Evolutionary conservation across 1,140 invertebrate genomes (phyloP), one percentile per base, ranked within the genome.

Genomic region (Heliconius congener): DNA sequence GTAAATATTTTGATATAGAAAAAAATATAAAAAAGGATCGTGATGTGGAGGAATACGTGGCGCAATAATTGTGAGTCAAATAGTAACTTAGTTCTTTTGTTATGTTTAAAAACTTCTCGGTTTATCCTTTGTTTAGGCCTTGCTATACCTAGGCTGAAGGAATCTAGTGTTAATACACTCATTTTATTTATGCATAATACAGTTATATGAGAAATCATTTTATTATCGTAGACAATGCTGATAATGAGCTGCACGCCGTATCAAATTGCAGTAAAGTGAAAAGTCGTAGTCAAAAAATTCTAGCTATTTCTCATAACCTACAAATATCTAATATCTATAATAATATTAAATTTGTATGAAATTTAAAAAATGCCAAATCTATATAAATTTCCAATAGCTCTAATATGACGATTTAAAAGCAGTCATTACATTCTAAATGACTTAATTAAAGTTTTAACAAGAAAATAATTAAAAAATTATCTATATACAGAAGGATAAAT

Each of bases 1-100:
- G 70, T 77, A 66, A 66, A 66, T 66, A 66, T 66, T 66, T 66
- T 66, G 9, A 60, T 60, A 23, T 60, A n/a, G n/a, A 19, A 18
- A 52, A 57, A 23, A 23, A 9, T 37, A 23, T 57, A 0, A 8
- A 16, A 5, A 66, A 30, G 23, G 30, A 66, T 27, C 4, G 23
- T 18, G 11, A 66, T 30, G 13, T 30, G 27, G 23, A 66, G 60
- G 9, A 27, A n/a, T 27, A 30, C 60, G 0, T 0, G 60, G 50
- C 8, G 8, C 50, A 4, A 66, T 16, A 66, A 66, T 66, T 66
- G 60, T 66, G n/a, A 27, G n/a, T 23, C 8, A 23, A 57, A 23
- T n/a, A 8, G 19, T 8, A 23, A 18, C 55, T 19, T 57, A 9
- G 1, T n/a, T 23, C 3, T 27, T 30, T 66, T 27, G 9, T 13